Base-by-base conservation (phyloP, 2,888 invertebrate species). In the Cosmorhoe ocellata region DNA sequence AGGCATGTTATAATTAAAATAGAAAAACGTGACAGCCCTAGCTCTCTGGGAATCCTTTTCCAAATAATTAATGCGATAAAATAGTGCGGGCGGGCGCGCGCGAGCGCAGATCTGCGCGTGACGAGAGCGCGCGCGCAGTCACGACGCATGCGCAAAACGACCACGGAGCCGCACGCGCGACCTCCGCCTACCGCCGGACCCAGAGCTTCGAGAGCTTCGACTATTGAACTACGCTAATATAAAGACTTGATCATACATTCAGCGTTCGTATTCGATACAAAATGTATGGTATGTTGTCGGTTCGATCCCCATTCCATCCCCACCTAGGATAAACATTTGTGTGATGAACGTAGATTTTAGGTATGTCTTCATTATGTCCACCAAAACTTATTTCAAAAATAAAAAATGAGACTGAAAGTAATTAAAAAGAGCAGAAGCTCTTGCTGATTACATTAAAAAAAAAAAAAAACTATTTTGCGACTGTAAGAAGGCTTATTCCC, bases 61-160 rank as follows among this genome's bases (percentile, higher is more conserved):
- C 80, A 86, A 88, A 89, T 89, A 89, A 89, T 89, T 87, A 89
- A 89, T 89, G 86, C 87, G 88, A 90, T 90, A 88, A 89, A 89
- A 88, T 85, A 84, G 88, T 85, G 86, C 83, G 81, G 61, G 66
- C 73, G 74, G 63, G 67, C 67, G 54, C 63, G 76, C 75, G 79
- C 78, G 67, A 70, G 76, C 74, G 71, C 73, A 63, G 71, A 68
- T 68, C 64, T 63, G 82, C 85, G 85, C 89, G 89, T 89, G 88
- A 88, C 87, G 85, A 74, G 80, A 79, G 85, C 81, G 81, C 81
- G 85, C 83, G 80, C 80, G 71, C 80, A 79, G 86, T 87, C 88
- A 87, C 88, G 89, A 88, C 86, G 87, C 84, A 81, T 76, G 80
- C 82, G 73, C 78, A 72, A 76, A 78, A 79, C 81, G 76, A 79